Evolutionary conservation across 2,113 vertebrate genomes (phyloP).

Genomic region (Sebastes schlegelii): DNA sequence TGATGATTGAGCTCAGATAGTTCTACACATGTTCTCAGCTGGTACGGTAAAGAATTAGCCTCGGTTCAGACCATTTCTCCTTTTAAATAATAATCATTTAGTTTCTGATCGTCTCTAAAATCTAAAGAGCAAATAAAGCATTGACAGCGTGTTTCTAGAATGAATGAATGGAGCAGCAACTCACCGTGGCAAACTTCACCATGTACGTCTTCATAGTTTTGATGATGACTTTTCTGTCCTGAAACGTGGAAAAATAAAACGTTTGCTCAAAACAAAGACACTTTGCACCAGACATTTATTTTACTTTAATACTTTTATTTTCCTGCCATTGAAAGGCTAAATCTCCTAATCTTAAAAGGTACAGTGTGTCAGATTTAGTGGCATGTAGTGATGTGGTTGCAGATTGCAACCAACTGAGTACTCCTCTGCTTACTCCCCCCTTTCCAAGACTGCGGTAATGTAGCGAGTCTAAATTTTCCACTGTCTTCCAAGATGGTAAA

Average conservation of each 20-base stretch:
- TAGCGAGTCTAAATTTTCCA: no score
- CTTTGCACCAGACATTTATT: no score
- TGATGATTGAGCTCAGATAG: neutral
- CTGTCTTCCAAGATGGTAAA: no score
- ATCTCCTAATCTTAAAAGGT: no score
- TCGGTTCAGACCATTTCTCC: neutral
- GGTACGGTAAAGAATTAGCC: neutral
- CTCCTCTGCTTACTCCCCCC: no score
- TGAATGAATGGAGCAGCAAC: constrained; percentile 41
- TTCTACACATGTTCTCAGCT: neutral
- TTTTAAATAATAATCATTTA: neutral
- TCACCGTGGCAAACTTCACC: constrained; percentile 94
- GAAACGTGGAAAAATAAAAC: constrained; percentile 46
- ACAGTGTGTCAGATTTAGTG: no score
- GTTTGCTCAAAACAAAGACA: no score
- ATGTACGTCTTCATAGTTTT: constrained; percentile 98
- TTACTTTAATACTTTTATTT: no score
- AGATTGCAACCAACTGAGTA: no score
- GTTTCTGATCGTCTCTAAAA: neutral
- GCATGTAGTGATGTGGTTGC: no score
- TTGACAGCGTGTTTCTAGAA: neutral
- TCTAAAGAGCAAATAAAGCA: neutral
- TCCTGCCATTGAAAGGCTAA: neutral
- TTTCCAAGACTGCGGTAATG: no score
- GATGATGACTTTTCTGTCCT: constrained; percentile 97